Base-by-base conservation (phyloP, 2,888 invertebrate species). In the Nasonia oneida region DNA sequence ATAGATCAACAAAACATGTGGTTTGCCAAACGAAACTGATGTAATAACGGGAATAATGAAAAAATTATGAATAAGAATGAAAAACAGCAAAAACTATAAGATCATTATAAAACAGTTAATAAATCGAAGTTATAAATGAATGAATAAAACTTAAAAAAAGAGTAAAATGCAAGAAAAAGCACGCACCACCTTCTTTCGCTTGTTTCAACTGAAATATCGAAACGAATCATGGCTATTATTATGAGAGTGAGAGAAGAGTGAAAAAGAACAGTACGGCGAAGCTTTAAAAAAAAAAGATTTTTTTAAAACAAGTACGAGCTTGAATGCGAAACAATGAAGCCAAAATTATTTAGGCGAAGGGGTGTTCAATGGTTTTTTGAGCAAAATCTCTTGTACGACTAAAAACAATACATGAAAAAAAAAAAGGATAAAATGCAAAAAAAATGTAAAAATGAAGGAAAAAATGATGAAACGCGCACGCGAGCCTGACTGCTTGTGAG, bases 371-470 rank as follows among this genome's bases (percentile, higher is more conserved):
- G 78, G 61, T 89, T 89, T 90, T 90, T 89, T 88, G 88, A 91
- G 87, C 88, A 88, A 89, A 90, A 89, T 89, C 88, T 90, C 87
- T 88, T 84, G 78, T 87, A 86, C 82, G 84, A 88, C 87, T 83
- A 81, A 87, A 86, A 76, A 74, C 76, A 85, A 79, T 53, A 84
- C 70, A 75, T 42, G 61, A 29, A 42, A 77, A 74, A 70, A 42
- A 77, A 70, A 70, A 23, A 23, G 23, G 85, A 85, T 77, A 77
- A 57, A 84, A 70, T 39, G 37, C 73, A 81, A 82, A 85, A 81
- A 85, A 70, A 81, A 81, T n/a, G 57, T 53, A 77, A 81, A 84
- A 84, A 82, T 83, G 61, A 74, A 37, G 42, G 23, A 78, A 80
- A 75, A 78, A 53, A 83, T 53, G 67, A 79, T 78, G 67, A 81